A percentile compares a stretch with the other conserved stretches of the same genome.
Evolutionary conservation across 1,140 invertebrate species (phyloP).

Genomic region (Drosophila orena): DNA sequence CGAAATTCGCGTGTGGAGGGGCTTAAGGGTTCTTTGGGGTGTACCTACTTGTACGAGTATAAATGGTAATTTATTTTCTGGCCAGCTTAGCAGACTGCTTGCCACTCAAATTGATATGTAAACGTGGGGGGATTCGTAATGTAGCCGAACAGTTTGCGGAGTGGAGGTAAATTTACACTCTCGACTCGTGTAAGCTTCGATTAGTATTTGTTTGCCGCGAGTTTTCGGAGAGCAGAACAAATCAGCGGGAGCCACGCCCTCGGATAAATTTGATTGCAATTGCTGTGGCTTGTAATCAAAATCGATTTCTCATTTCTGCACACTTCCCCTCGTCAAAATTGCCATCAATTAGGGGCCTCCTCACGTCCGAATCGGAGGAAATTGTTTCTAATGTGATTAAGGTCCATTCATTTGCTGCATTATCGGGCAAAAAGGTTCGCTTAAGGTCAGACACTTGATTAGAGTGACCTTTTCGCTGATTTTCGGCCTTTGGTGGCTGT

Average conservation of each 20-base stretch:
- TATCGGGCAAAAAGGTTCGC: slow-evolving; percentile 56
- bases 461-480: slow-evolving; percentile 36
- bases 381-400: slow-evolving; percentile 77
- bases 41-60: slow-evolving; percentile 20
- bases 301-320: slow-evolving; percentile 56
- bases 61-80: slow-evolving; percentile 55
- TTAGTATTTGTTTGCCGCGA: slow-evolving; percentile 39
- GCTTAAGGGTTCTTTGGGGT: slow-evolving; percentile 5
- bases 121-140: slow-evolving; percentile 53
- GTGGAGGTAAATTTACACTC: slow-evolving; percentile 48
- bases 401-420: slow-evolving; percentile 74
- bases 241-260: slow-evolving; percentile 16
- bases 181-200: slow-evolving; percentile 29
- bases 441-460: slow-evolving; percentile 78
- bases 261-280: slow-evolving; percentile 45
- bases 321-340: slow-evolving; percentile 36
- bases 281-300: slow-evolving; percentile 47
- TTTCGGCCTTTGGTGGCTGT: slow-evolving; percentile 25
- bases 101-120: slow-evolving; percentile 63
- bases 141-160: slow-evolving; percentile 49
- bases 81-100: slow-evolving; percentile 22
- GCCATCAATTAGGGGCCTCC: slow-evolving; percentile 35
- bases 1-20: slow-evolving; percentile 25
- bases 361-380: slow-evolving; percentile 59
- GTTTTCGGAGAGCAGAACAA: slow-evolving; percentile 9